Percentiles rank a stretch among this genome's conserved stretches.
Conservation (phyloP, 1,140 invertebrate genomes). For the Drosophila paulistorum region DNA sequence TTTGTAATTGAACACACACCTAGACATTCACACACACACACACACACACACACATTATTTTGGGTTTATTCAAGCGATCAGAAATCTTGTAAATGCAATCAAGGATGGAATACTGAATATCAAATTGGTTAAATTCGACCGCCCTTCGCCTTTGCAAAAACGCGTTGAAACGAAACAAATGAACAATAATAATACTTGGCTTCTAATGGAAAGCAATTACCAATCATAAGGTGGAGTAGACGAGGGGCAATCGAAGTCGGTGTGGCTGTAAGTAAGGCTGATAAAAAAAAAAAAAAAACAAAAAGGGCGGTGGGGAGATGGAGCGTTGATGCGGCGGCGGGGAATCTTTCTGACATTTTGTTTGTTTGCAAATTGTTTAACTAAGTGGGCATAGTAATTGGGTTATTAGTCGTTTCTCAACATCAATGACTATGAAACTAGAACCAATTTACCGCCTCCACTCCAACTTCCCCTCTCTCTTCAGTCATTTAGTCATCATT, state of each 20-base stretch:
- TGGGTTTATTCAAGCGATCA: conserved; percentile 69
- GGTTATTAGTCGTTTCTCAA: conserved; percentile 35
- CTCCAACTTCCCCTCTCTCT: too few relatives aligned
- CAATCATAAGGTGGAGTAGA: neutral
- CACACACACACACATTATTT: conserved; percentile 31
- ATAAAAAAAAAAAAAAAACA: conserved; percentile 13
- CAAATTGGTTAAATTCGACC: conserved; percentile 33
- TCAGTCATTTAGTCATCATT: too few relatives aligned
- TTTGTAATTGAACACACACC: conserved; percentile 55
- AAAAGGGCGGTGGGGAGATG: conserved; percentile 7
- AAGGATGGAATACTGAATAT: conserved; percentile 75
- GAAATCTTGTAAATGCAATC: conserved; percentile 68
- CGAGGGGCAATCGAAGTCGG: neutral
- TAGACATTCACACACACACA: conserved; percentile 10
- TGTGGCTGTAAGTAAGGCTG: neutral
- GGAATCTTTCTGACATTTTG: conserved; percentile 8
- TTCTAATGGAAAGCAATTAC: conserved; percentile 52
- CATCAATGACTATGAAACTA: neutral
- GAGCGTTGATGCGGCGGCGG: neutral
- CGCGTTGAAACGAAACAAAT: conserved; percentile 51
- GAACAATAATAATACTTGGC: conserved; percentile 36
- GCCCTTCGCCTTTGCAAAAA: conserved; percentile 40
- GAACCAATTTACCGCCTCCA: neutral
- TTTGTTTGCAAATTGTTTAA: conserved; percentile 54
- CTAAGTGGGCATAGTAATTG: conserved; percentile 44